Conservation (phyloP, 2,888 invertebrate genomes). For the Lymantria dispar region DNA sequence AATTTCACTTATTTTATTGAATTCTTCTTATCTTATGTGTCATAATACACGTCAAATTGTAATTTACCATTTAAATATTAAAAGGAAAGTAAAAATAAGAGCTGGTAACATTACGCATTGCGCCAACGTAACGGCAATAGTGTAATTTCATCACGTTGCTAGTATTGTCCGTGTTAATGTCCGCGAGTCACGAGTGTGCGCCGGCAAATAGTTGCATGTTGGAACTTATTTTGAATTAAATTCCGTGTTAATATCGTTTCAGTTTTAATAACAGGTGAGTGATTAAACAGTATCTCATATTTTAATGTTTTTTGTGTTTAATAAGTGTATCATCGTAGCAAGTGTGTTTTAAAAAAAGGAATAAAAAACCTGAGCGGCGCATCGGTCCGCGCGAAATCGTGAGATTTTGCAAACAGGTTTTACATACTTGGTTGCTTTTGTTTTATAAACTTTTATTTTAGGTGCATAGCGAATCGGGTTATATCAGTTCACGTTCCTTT, state of each 20-base stretch:
- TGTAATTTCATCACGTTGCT: conserved; percentile 51
- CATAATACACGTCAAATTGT: not conserved
- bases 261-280: conserved; percentile 31
- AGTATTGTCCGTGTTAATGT: conserved; percentile 67
- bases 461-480: conserved; percentile 41
- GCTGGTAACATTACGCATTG: not conserved
- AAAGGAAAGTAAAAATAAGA: no score
- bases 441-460: conserved; percentile 47
- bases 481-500: conserved; percentile 22
- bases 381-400: conserved; percentile 56
- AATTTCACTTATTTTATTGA: no score
- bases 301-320: conserved; percentile 32
- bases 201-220: conserved; percentile 28
- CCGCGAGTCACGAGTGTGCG: conserved; percentile 74
- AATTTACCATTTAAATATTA: not conserved
- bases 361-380: conserved; percentile 41
- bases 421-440: conserved; percentile 42
- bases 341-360: conserved; percentile 27
- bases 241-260: conserved; percentile 27
- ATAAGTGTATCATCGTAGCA: conserved; percentile 9
- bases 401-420: conserved; percentile 70
- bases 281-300: conserved; percentile 40
- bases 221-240: conserved; percentile 32
- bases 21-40: no score
- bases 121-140: conserved; percentile 26